Percentiles rank a stretch among this genome's conserved stretches.
Evolutionary conservation across 53 echinoderm and acorn worm genomes (phyloP).

Genomic region (Holothuria scabra): DNA sequence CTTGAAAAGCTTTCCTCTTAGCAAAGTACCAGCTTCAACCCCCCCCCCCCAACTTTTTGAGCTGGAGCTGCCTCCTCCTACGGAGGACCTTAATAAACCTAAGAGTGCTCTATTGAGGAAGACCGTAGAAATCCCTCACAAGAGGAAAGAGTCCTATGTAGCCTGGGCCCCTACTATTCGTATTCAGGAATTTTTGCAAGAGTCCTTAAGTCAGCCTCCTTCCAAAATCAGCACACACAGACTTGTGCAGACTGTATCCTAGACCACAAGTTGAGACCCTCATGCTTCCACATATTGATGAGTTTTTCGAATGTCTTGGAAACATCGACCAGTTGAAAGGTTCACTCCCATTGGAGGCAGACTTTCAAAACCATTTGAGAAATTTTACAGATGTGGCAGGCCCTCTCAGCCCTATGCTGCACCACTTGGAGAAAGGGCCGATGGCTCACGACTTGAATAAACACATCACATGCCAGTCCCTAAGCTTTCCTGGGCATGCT

Average conservation of each 20-base stretch:
- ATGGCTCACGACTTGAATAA: conserved; percentile 1
- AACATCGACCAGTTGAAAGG: background rate
- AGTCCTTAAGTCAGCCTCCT: background rate
- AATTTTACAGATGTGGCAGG: conserved; percentile 18
- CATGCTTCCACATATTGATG: conserved; percentile 22
- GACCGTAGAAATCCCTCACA: background rate
- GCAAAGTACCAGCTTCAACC: background rate
- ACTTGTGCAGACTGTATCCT: conserved; percentile 5
- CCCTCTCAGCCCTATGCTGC: conserved; percentile 10
- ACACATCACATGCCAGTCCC: conserved; percentile 11
- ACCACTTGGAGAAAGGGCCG: conserved; percentile 20
- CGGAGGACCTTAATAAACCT: background rate
- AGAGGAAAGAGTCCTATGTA: conserved; percentile 1
- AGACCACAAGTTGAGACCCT: conserved; percentile 37
- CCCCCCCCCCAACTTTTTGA: background rate
- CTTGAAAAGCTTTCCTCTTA: background rate
- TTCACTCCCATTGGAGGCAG: background rate
- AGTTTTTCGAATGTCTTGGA: background rate
- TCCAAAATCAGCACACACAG: background rate
- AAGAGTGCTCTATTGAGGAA: background rate
- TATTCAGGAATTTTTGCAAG: background rate
- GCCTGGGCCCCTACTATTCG: background rate
- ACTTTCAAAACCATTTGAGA: background rate
- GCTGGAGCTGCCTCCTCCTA: conserved; percentile 6
- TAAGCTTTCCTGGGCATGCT: background rate